Evolutionary conservation across 2,113 vertebrate species (phyloP), one percentile per base, ranked within the genome.

Genomic region (Colius striatus): DNA sequence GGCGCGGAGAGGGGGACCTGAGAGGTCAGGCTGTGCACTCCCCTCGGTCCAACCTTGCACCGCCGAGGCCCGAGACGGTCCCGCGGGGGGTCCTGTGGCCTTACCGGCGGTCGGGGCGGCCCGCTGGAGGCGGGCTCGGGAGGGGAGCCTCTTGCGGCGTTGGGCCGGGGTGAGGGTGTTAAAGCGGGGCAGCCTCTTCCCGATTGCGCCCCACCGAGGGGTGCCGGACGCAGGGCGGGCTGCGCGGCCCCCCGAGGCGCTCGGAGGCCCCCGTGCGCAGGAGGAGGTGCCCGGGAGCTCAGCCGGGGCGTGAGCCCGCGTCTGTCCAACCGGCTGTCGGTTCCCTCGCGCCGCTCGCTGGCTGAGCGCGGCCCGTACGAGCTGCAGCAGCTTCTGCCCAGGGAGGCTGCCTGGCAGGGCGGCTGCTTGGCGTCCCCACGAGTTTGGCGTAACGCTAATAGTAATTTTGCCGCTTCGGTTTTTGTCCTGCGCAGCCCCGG

Each of bases 151-250:
- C 16, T 21, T 18, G 22, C 17, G 9, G 47, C 32, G 26, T 5
- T 3, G 43, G 16, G 23, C 38, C 7, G 13, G 73, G 41, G 9
- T 5, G 8, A 14, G 16, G 47, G 22, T 16, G 6, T 2, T 45
- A 20, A 55, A 3, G 9, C 1, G 27, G 15, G 38, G n/a, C 41
- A 11, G 50, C 53, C 61, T 10, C 27, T 61, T 23, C 32, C 18
- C 7, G 0, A 0, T 3, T 8, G 70, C 13, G 1, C 2, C 29
- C 47, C 3, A 0, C 3, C 2, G 36, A 10, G 32, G 60, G n/a
- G 26, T 9, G 58, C 63, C 32, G 50, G 18, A 36, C n/a, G 7
- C 23, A 2, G 66, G 27, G 47, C 25, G 50, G 22, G 6, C 51
- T 54, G 30, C 0, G 76, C 27, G 0, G 38, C 32, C 18, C 13